phyloP scores from a whole-genome alignment of 1,140 invertebrate genomes.

The Calephelis virginiensis region DNA sequence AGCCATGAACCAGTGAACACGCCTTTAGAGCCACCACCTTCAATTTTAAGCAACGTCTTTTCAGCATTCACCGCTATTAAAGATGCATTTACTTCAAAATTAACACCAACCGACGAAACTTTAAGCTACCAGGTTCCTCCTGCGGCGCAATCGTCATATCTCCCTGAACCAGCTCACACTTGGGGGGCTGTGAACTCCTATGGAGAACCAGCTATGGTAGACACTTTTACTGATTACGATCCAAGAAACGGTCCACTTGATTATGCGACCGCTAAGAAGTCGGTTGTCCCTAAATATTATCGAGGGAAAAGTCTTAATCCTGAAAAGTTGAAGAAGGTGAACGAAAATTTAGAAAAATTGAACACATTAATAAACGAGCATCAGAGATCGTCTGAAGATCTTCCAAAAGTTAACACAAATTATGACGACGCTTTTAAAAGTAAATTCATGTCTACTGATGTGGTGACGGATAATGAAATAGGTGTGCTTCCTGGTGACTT shows the following conservation, averaged over 20 bases:
- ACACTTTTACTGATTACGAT: conserved; percentile 55
- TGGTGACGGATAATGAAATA: conserved; percentile 61
- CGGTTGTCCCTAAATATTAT: conserved; percentile 31
- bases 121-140: conserved; percentile 45
- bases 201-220: conserved; percentile 55
- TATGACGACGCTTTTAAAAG: conserved; percentile 53
- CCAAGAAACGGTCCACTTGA: conserved; percentile 45
- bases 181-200: conserved; percentile 64
- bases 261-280: conserved; percentile 49
- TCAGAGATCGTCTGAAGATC: conserved; percentile 56
- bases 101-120: conserved; percentile 31
- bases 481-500: conserved; percentile 61
- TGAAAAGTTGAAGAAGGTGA: conserved; percentile 67
- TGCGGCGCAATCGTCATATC: not conserved
- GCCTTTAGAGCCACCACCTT: conserved; percentile 58
- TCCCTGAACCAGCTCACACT: conserved; percentile 10
- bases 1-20: conserved; percentile 47
- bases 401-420: conserved; percentile 45
- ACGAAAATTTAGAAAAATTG: conserved; percentile 56
- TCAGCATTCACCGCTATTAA: conserved; percentile 61
- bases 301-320: conserved; percentile 48
- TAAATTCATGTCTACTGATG: conserved; percentile 54
- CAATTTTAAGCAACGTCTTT: conserved; percentile 61
- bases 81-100: conserved; percentile 28
- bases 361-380: conserved; percentile 50